phyloP scores from a whole-genome alignment of 2,888 invertebrate genomes.

The Lathronympha strigana region DNA sequence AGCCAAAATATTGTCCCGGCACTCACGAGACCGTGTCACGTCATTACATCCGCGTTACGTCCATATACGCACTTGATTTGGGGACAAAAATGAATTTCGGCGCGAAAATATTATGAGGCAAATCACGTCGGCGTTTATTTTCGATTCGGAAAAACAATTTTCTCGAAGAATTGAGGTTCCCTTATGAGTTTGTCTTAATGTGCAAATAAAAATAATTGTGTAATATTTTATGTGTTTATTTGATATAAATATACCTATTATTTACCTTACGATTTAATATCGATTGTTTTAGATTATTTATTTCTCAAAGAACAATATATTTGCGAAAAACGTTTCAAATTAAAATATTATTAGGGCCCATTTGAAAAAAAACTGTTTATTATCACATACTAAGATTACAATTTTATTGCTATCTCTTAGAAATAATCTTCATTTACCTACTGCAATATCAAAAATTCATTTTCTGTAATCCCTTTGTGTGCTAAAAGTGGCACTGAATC shows the following conservation, averaged over 20 bases:
- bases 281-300: too few species aligned
- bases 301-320: too few species aligned
- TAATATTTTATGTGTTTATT: not conserved
- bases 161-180: conserved; percentile 2
- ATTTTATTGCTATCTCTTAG: too few species aligned
- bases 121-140: conserved; percentile 35
- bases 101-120: conserved; percentile 22
- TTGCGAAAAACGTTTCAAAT: too few species aligned
- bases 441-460: too few species aligned
- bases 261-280: too few species aligned
- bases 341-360: too few species aligned
- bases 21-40: conserved; percentile 8
- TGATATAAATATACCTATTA: not conserved
- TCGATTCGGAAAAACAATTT: conserved; percentile 32
- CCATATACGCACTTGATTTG: conserved; percentile 14
- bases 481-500: too few species aligned
- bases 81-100: conserved; percentile 19
- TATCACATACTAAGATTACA: too few species aligned
- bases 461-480: too few species aligned
- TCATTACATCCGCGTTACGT: conserved; percentile 18
- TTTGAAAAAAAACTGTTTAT: too few species aligned
- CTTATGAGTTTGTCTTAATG: conserved; percentile 5
- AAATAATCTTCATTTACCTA: too few species aligned
- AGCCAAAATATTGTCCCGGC: not conserved
- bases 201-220: conserved; percentile 10